Conservation (phyloP, 2,797 vertebrate genomes). For the Cossypha niveicapilla region DNA sequence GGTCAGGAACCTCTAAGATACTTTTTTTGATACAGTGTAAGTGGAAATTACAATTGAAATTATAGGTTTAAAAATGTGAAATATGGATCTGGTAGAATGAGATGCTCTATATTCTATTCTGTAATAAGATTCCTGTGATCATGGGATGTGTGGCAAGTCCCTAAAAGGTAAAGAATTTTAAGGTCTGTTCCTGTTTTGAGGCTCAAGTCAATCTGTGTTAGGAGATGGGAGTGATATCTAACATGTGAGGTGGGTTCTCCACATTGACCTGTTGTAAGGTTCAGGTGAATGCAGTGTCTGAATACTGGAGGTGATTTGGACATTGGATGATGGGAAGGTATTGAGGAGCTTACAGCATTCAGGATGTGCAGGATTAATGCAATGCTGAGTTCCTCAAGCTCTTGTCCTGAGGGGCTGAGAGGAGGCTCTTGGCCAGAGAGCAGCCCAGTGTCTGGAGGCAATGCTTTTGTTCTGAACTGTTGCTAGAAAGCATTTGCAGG, state of each 20-base stretch:
- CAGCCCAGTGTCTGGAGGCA: neutral
- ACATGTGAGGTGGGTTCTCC: fast-evolving
- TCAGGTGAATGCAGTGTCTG: neutral
- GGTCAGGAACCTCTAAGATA: neutral
- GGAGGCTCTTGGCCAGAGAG: neutral
- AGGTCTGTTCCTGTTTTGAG: neutral
- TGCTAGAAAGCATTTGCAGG: neutral
- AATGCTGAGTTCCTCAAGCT: neutral
- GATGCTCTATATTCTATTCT: neutral
- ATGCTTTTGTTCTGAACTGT: neutral
- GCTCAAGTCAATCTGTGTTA: neutral
- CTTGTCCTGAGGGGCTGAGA: neutral
- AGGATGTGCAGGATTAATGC: neutral
- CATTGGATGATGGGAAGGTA: fast-evolving
- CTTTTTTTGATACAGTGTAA: neutral
- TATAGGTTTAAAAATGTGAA: neutral
- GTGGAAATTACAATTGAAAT: neutral
- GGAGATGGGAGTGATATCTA: neutral
- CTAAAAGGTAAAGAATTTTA: neutral
- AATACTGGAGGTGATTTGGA: fast-evolving
- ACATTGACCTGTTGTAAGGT: fast-evolving
- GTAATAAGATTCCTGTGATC: neutral
- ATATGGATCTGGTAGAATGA: neutral
- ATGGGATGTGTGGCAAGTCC: neutral
- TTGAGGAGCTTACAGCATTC: neutral